phyloP scores from a whole-genome alignment of 1,140 invertebrate genomes.

The Aphis gossypii region DNA sequence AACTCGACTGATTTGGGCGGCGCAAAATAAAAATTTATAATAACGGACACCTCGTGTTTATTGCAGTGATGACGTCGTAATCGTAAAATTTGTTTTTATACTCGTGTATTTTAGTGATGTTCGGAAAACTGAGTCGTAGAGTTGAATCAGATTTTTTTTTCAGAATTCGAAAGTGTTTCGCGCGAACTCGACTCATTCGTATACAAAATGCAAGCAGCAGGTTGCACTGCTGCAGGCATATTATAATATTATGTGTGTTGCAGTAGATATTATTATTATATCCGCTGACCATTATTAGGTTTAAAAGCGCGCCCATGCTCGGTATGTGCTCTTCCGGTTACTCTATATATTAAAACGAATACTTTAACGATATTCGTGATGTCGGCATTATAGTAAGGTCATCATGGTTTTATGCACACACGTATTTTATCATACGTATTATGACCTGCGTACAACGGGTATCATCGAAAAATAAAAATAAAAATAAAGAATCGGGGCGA shows the following conservation, averaged over 20 bases:
- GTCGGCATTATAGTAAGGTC: not conserved
- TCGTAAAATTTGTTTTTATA: not conserved
- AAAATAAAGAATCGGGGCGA: not conserved
- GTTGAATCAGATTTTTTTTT: not conserved
- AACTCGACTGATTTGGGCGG: not conserved
- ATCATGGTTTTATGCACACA: not conserved
- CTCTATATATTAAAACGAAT: not conserved
- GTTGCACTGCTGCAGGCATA: not conserved
- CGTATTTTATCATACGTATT: not conserved
- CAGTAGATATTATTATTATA: not conserved
- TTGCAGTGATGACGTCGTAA: not conserved
- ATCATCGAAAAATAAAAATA: not conserved
- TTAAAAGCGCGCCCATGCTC: not conserved
- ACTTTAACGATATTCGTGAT: not conserved
- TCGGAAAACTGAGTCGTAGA: not conserved
- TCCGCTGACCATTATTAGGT: not conserved
- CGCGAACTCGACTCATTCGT: not conserved
- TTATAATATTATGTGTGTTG: not conserved
- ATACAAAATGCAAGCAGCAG: not conserved
- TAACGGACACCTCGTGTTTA: not conserved
- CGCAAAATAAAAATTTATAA: not conserved
- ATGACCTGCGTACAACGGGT: not conserved
- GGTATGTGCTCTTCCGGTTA: not conserved
- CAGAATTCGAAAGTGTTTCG: not conserved
- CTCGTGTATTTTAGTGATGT: not conserved